These are phyloP conservation scores for Electrophaes corylata DNA, from an alignment of 2,888 invertebrate species.

Conservation along the genomic window DNA sequence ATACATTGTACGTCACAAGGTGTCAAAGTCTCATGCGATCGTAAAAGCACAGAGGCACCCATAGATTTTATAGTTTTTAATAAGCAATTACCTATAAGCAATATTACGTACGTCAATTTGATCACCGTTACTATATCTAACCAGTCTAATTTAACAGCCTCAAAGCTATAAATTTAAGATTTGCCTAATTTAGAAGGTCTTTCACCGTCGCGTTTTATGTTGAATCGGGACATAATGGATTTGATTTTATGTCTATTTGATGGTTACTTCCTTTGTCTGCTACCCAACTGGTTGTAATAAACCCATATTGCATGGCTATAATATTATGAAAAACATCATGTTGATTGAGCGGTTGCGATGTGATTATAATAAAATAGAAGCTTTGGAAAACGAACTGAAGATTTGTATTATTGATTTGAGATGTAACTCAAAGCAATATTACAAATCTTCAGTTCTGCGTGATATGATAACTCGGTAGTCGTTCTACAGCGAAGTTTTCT, in stretches of 20 bases:
- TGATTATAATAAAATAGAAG: too few species aligned
- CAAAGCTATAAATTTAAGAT: slow-evolving; percentile 65
- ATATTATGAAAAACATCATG: background rate
- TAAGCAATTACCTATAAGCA: background rate
- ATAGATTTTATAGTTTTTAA: too few species aligned
- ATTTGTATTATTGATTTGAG: too few species aligned
- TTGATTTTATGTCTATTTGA: slow-evolving; percentile 19
- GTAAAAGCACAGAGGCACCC: too few species aligned
- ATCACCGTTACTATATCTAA: slow-evolving; percentile 45
- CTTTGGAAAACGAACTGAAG: too few species aligned
- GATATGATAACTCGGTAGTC: too few species aligned
- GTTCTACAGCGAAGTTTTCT: too few species aligned
- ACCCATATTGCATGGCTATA: background rate
- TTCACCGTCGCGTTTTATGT: slow-evolving; percentile 48
- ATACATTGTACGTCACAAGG: too few species aligned
- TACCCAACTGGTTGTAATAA: slow-evolving; percentile 9
- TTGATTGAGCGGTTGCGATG: background rate
- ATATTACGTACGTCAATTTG: slow-evolving; percentile 20
- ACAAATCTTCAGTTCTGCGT: too few species aligned
- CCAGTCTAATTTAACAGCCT: slow-evolving; percentile 28
- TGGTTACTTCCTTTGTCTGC: slow-evolving; percentile 17
- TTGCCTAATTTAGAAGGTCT: slow-evolving; percentile 63
- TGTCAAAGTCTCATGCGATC: too few species aligned
- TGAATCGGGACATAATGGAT: slow-evolving; percentile 12
- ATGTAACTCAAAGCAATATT: too few species aligned